Evolutionary conservation across 2,113 vertebrate genomes (phyloP).

Genomic region (Bagarius yarrelli): DNA sequence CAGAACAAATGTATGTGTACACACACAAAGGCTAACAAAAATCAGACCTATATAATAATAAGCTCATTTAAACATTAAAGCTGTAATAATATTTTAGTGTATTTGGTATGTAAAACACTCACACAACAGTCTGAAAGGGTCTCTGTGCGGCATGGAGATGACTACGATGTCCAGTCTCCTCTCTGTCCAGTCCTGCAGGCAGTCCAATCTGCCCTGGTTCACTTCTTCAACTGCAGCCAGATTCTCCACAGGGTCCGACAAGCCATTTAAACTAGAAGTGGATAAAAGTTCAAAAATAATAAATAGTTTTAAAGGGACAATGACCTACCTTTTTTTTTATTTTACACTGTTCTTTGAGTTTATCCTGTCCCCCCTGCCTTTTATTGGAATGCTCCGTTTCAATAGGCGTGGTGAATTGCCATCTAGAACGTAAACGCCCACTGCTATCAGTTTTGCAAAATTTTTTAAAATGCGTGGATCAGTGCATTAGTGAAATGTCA

Average conservation of each 20-base stretch:
- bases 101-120: conserved; percentile 40
- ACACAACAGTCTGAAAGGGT: conserved; percentile 71
- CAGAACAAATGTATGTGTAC: too few relatives aligned
- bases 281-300: background rate
- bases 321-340: too few relatives aligned
- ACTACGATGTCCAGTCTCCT: conserved; percentile 62
- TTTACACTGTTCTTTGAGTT: too few relatives aligned
- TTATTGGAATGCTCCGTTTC: too few relatives aligned
- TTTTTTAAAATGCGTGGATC: too few relatives aligned
- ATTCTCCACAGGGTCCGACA: conserved; percentile 46
- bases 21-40: too few relatives aligned
- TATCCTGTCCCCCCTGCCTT: too few relatives aligned
- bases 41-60: background rate
- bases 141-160: conserved; percentile 61
- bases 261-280: conserved; percentile 40
- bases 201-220: conserved; percentile 58
- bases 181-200: conserved; percentile 68
- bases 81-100: background rate
- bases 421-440: too few relatives aligned
- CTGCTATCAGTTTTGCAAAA: too few relatives aligned
- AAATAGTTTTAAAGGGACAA: too few relatives aligned
- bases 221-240: conserved; percentile 59
- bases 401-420: too few relatives aligned
- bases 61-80: background rate
- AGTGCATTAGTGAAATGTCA: too few relatives aligned